Evolutionary conservation across 2,888 invertebrate species (phyloP).

Genomic region (Athripsodes cinereus): DNA sequence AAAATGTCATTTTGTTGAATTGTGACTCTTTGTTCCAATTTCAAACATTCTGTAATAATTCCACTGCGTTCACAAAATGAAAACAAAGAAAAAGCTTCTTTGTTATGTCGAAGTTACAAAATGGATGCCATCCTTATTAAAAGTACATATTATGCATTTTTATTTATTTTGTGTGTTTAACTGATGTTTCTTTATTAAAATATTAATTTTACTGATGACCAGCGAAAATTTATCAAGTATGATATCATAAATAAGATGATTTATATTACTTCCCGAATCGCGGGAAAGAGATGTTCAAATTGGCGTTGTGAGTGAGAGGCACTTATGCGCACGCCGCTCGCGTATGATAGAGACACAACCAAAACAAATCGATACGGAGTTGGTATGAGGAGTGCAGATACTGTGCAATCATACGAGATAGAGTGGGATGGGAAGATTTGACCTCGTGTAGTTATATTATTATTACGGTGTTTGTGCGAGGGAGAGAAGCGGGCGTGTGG

Average conservation of each 20-base stretch:
- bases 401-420: not conserved
- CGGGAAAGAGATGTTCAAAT: slow-evolving; percentile 1
- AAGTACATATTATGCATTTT: no score
- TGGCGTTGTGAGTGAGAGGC: slow-evolving; percentile 12
- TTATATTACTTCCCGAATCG: not conserved
- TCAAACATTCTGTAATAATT: no score
- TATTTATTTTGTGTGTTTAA: no score
- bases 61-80: no score
- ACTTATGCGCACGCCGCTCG: slow-evolving; percentile 9
- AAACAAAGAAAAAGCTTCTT: no score
- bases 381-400: slow-evolving; percentile 9
- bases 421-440: slow-evolving; percentile 8
- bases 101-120: no score
- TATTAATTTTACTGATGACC: no score
- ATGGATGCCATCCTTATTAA: no score
- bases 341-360: slow-evolving; percentile 30
- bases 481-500: slow-evolving; percentile 2
- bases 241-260: not conserved
- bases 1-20: no score
- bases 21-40: no score
- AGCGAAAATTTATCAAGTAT: no score
- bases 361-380: slow-evolving; percentile 30
- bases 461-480: slow-evolving; percentile 7
- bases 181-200: no score
- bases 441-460: slow-evolving; percentile 7